Percentiles rank a stretch among this genome's conserved stretches.
Evolutionary conservation across 1,140 invertebrate genomes (phyloP).

Genomic region (Propsilocerus akamusi): DNA sequence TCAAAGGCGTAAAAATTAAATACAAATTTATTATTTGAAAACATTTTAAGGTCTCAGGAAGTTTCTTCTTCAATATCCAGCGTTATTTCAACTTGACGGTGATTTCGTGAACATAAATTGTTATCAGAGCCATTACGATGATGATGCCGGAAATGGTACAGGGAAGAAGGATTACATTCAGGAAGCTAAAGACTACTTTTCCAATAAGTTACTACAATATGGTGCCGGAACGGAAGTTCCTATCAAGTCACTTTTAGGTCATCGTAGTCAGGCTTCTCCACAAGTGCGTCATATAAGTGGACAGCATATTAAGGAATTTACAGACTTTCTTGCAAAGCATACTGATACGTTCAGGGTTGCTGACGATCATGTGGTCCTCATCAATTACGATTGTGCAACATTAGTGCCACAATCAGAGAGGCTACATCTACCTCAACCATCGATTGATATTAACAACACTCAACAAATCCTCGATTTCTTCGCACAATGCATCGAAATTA

Average conservation of each 20-base stretch:
- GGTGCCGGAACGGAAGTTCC: slow-evolving; percentile 79
- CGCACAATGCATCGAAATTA: slow-evolving; percentile 52
- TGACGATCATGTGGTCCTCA: slow-evolving; percentile 60
- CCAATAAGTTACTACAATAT: slow-evolving; percentile 74
- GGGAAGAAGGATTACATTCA: slow-evolving; percentile 70
- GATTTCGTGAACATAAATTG: slow-evolving; percentile 81
- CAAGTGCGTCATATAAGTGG: slow-evolving; percentile 90
- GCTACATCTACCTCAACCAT: slow-evolving; percentile 46
- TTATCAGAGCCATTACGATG: slow-evolving; percentile 34
- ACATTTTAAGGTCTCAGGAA: slow-evolving; percentile 59
- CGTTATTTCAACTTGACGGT: slow-evolving; percentile 76
- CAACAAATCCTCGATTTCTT: slow-evolving; percentile 60
- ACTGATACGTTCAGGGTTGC: slow-evolving; percentile 71
- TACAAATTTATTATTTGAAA: too few relatives aligned
- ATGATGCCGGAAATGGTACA: slow-evolving; percentile 26
- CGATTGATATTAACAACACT: slow-evolving; percentile 62
- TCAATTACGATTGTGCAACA: slow-evolving; percentile 34
- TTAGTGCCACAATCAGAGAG: slow-evolving; percentile 32
- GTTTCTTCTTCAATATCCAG: slow-evolving; percentile 76
- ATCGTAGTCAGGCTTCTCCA: slow-evolving; percentile 82
- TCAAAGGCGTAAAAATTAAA: too few relatives aligned
- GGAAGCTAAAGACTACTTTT: slow-evolving; percentile 90
- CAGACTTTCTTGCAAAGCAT: slow-evolving; percentile 72
- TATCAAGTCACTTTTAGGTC: slow-evolving; percentile 80
- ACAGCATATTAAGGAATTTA: slow-evolving; percentile 86